Evolutionary conservation across 2,113 vertebrate species (phyloP), one percentile per base, ranked within the genome.

Genomic region (Hypanus sabinus): DNA sequence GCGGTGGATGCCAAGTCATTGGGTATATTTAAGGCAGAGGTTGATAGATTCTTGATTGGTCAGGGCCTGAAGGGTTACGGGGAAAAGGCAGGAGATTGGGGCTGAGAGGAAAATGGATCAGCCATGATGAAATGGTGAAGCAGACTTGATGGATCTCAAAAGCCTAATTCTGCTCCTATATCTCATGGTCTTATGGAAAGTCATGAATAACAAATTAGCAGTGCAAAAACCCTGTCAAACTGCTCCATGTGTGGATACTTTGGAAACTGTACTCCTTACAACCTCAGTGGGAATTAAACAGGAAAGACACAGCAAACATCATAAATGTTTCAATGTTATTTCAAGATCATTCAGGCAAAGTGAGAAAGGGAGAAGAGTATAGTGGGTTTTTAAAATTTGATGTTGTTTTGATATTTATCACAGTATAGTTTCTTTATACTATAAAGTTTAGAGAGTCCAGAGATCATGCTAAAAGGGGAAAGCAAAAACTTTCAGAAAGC

Each of bases 401-500:
- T 70, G 88, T 92, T 92, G 14, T 60, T 91, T 87, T 87, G 88
- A 70, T 92, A 33, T 71, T 92, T 36, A 33, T 92, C 62, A 38
- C 27, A 14, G 71, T 22, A 57, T 22, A 46, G 36, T 93, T 93
- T 73, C 91, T 46, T 55, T 93, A 46, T 46, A 46, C 46, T 46
- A 46, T 46, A 71, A 73, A 73, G 10, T 93, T 73, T n/a, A 27
- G 46, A 73, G 10, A 12, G 10, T 11, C 36, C 0, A 27, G 9
- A 20, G 65, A 5, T 24, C 10, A 24, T 46, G 65, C n/a, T 16
- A 46, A 73, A 93, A 93, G 36, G 91, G 30, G 68, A 93, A 73
- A 73, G 65, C 18, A 8, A 73, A 12, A 38, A 68, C 38, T 73
- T 93, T 73, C 24, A 73, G 91, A 46, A 93, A 93, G 91, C 62